Base-by-base conservation (phyloP, 2,888 invertebrate species). In the Drosophila longiperda region DNA sequence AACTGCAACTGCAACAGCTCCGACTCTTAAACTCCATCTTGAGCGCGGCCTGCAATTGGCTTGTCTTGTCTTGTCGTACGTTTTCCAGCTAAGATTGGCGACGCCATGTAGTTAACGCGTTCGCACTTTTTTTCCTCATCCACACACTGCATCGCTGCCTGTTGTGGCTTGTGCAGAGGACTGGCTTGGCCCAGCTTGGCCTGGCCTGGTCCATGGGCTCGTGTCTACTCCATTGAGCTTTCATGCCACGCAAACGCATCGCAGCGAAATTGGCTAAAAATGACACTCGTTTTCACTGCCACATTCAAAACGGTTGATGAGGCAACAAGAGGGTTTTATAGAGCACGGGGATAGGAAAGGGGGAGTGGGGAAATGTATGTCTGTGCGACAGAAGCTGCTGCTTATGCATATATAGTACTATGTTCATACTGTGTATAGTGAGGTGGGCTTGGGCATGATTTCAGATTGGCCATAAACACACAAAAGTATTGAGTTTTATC, bases 41-140 rank as follows among this genome's bases (percentile, higher is more conserved):
- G 54, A 58, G 48, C 59, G 62, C 63, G 73, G 67, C 77, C 70
- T 75, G 87, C 84, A 85, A 85, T 85, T 85, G 84, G 84, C 89
- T 85, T 88, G 84, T 85, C 84, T 87, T 84, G 84, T 84, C 84
- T 85, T 85, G 84, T 85, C 84, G 89, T 85, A 85, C 84, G 87
- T 89, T 87, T 89, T 87, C 89, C 89, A 85, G 86, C 86, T 85
- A 87, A 87, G 86, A 87, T 89, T 89, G 88, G 88, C 89, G 86
- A 87, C 86, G 86, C 86, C 86, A 87, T 89, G 86, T 86, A 86
- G 86, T 86, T 86, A 86, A 89, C 86, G 86, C 89, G 87, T 89
- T 85, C 86, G 86, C 89, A 89, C 89, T 89, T 89, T 87, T 85
- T 85, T 76, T 67, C 60, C 34, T 34, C 17, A 57, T 66, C 48